phyloP scores from a whole-genome alignment of 1,140 invertebrate genomes.

The Stenopsyche tienmushanensis region DNA sequence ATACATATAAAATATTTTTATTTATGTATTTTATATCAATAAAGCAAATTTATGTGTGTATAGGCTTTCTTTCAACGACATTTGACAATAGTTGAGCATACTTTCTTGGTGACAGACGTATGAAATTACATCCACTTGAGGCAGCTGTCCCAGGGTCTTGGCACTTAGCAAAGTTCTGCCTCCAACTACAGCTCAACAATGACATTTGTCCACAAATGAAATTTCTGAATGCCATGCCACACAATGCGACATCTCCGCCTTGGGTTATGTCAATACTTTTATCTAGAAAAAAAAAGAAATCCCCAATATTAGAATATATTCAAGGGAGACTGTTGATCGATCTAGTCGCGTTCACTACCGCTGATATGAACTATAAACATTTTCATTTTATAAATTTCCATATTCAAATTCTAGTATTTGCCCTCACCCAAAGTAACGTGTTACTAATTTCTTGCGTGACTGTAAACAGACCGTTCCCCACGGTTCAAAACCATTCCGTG shows the following conservation, averaged over 20 bases:
- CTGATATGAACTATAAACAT: too few relatives aligned
- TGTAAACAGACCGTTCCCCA: too few relatives aligned
- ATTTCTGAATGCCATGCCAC: conserved; percentile 18
- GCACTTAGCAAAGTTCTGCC: conserved; percentile 13
- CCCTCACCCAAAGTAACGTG: too few relatives aligned
- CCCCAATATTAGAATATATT: too few relatives aligned
- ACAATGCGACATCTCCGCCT: conserved; percentile 19
- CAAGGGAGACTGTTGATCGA: too few relatives aligned
- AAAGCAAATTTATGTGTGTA: too few relatives aligned
- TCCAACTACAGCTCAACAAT: conserved; percentile 25
- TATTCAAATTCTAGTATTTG: too few relatives aligned
- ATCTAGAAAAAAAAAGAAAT: background rate
- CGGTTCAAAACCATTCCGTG: background rate
- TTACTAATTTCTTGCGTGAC: too few relatives aligned
- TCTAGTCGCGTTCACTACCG: too few relatives aligned
- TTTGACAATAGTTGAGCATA: background rate
- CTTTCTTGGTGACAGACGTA: conserved; percentile 21
- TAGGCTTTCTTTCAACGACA: conserved; percentile 12
- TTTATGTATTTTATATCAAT: too few relatives aligned
- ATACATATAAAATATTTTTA: too few relatives aligned
- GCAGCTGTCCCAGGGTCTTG: conserved; percentile 6
- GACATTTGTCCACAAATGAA: conserved; percentile 22
- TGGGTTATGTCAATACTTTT: background rate
- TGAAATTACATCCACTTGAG: conserved; percentile 23
- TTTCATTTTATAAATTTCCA: too few relatives aligned